Percentiles rank a stretch among this genome's conserved stretches.
phyloP scores from a whole-genome alignment of 2,113 vertebrate genomes.

The Platysternon megacephalum region DNA sequence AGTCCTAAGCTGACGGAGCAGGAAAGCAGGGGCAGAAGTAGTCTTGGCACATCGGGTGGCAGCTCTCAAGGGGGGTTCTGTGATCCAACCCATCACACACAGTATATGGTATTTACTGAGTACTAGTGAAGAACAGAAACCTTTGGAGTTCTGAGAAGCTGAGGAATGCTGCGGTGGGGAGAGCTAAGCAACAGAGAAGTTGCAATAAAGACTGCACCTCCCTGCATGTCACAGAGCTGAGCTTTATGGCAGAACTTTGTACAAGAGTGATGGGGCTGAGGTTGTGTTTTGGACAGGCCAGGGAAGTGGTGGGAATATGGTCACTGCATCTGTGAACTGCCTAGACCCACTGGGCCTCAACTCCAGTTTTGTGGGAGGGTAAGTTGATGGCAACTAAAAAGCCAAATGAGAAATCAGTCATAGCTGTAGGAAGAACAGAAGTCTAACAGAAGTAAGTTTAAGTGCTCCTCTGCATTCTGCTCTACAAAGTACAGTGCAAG shows the following conservation, averaged over 20 bases:
- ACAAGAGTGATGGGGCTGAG: background rate
- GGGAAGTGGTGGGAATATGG: background rate
- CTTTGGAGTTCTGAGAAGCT: background rate
- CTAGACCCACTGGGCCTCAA: background rate
- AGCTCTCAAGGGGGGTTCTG: no score
- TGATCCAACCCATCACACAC: background rate
- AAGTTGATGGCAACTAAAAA: background rate
- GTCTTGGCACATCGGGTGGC: no score
- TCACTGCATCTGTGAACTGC: rapidly evolving
- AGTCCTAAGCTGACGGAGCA: no score
- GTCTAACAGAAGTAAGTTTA: background rate
- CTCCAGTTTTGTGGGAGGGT: background rate
- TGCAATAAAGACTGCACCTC: background rate
- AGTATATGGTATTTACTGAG: constrained; percentile 10
- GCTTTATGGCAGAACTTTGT: background rate
- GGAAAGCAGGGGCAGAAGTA: no score
- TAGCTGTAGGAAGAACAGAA: background rate
- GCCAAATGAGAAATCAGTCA: background rate
- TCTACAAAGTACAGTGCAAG: background rate
- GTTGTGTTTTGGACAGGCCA: background rate
- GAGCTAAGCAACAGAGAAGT: background rate
- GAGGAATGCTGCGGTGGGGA: background rate
- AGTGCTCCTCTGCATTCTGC: background rate
- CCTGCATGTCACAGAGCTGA: background rate
- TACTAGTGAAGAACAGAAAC: constrained; percentile 27